Percentiles rank a stretch among this genome's conserved stretches.
phyloP scores from a whole-genome alignment of 1,140 invertebrate species.

The Caligus rogercresseyi region DNA sequence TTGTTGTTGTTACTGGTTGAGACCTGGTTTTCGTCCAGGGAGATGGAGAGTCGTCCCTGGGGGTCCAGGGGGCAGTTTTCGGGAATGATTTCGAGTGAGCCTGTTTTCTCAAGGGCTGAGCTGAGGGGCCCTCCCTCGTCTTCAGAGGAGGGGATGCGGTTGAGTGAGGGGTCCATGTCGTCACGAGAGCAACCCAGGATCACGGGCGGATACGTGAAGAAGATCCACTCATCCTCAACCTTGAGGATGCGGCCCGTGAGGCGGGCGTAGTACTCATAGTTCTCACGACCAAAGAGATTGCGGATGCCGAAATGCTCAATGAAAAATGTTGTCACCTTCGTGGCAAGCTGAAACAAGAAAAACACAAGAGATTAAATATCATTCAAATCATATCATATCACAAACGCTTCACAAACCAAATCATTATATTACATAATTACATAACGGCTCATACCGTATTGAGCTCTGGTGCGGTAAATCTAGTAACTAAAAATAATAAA shows the following conservation, averaged over 20 bases:
- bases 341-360: slow-evolving; percentile 48
- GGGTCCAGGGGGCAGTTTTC: slow-evolving; percentile 20
- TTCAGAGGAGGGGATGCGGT: background rate
- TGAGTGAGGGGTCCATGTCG: slow-evolving; percentile 9
- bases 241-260: slow-evolving; percentile 79
- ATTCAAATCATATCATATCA: background rate
- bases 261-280: slow-evolving; percentile 91
- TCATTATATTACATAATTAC: too few species aligned
- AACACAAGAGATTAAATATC: slow-evolving; percentile 9
- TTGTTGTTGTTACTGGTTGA: too few species aligned
- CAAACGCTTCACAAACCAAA: too few species aligned
- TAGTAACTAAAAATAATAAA: too few species aligned
- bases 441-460: too few species aligned
- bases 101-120: slow-evolving; percentile 12
- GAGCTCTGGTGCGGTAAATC: too few species aligned
- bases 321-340: slow-evolving; percentile 79
- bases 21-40: slow-evolving; percentile 7
- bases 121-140: background rate
- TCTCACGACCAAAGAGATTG: slow-evolving; percentile 82
- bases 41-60: slow-evolving; percentile 20
- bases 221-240: slow-evolving; percentile 39
- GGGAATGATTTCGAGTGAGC: slow-evolving; percentile 18
- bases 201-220: slow-evolving; percentile 17
- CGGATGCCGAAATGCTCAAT: slow-evolving; percentile 92
- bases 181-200: slow-evolving; percentile 8